A percentile compares a stretch with the other conserved stretches of the same genome.
These are phyloP conservation scores for Helicoverpa assulta DNA, from an alignment of 2,888 invertebrate species.

Conservation along the genomic window DNA sequence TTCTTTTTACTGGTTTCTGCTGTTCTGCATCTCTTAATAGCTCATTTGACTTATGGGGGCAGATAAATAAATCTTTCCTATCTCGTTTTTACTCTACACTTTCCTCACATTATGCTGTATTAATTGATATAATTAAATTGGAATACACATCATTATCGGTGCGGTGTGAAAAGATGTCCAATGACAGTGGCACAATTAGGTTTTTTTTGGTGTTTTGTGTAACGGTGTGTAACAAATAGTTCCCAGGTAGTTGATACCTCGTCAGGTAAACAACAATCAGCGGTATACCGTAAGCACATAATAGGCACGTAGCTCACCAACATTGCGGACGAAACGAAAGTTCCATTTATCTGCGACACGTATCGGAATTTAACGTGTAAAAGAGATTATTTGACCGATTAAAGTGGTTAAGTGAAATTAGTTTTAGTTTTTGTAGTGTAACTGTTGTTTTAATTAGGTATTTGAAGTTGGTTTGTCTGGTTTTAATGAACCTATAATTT, in stretches of 20 bases:
- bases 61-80: conserved; percentile 46
- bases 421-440: conserved; percentile 27
- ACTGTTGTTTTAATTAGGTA: conserved; percentile 30
- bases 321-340: conserved; percentile 48
- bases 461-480: conserved; percentile 2
- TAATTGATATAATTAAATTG: conserved; percentile 47
- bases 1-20: conserved; percentile 43
- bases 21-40: conserved; percentile 34
- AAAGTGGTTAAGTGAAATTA: conserved; percentile 33
- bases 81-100: conserved; percentile 22
- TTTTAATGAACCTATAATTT: background rate
- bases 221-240: conserved; percentile 68
- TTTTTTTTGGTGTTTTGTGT: conserved; percentile 71
- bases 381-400: conserved; percentile 54
- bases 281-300: conserved; percentile 65
- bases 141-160: conserved; percentile 34
- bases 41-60: conserved; percentile 39
- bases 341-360: conserved; percentile 55
- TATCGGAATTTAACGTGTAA: conserved; percentile 46
- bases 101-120: conserved; percentile 19
- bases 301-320: conserved; percentile 66
- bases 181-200: conserved; percentile 67
- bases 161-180: conserved; percentile 31
- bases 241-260: conserved; percentile 59
- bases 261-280: conserved; percentile 69